A percentile compares a stretch with the other conserved stretches of the same genome.
Conservation (phyloP, 1,140 invertebrate genomes). For the Mactra quadrangularis region DNA sequence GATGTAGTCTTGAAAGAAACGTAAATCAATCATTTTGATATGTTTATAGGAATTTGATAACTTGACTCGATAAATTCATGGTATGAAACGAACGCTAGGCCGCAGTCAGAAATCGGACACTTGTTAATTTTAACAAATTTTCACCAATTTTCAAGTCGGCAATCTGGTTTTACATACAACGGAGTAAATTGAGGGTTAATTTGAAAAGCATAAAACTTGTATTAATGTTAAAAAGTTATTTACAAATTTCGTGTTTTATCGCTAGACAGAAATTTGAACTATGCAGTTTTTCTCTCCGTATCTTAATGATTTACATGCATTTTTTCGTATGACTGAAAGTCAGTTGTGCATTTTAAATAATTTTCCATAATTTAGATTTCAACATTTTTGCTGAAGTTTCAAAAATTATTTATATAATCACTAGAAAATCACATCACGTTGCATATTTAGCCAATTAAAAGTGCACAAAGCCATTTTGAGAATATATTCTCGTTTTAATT, state of each 20-base stretch:
- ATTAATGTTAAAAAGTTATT: slow-evolving; percentile 38
- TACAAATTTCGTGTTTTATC: slow-evolving; percentile 36
- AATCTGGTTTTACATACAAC: slow-evolving; percentile 32
- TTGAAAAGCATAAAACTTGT: slow-evolving; percentile 34
- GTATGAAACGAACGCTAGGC: slow-evolving; percentile 26
- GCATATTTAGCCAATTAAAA: no score
- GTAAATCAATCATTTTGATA: slow-evolving; percentile 59
- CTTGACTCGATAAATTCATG: slow-evolving; percentile 36
- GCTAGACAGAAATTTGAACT: neutral
- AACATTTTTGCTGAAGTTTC: no score
- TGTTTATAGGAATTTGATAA: slow-evolving; percentile 60
- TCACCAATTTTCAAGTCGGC: slow-evolving; percentile 37
- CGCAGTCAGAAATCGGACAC: slow-evolving; percentile 36
- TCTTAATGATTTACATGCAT: no score
- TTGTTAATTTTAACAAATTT: slow-evolving; percentile 54
- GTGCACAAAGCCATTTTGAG: no score
- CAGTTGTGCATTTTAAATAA: no score
- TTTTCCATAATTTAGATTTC: no score
- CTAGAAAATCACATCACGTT: no score
- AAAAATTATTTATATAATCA: no score
- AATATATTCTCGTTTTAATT: no score
- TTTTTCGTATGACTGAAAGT: no score
- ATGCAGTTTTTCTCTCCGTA: no score
- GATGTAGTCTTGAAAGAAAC: slow-evolving; percentile 49
- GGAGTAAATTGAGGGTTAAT: slow-evolving; percentile 44